Evolutionary conservation across 2,113 vertebrate species (phyloP).

Genomic region (Coregonus clupeaformis): DNA sequence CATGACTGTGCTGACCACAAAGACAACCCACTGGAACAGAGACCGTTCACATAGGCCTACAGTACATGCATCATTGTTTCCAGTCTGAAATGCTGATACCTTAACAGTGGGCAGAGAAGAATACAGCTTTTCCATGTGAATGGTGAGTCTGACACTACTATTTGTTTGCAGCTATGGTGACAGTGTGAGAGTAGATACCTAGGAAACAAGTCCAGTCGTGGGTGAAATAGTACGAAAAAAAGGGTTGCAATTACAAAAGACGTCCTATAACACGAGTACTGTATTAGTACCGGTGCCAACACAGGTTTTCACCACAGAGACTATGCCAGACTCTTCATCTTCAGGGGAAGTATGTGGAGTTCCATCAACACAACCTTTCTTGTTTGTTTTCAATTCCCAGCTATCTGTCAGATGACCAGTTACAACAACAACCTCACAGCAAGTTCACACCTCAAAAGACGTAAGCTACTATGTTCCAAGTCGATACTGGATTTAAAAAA

Average conservation of each 20-base stretch:
- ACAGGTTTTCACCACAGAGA: slow-evolving; percentile 26
- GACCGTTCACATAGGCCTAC: too few relatives aligned
- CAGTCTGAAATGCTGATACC: too few relatives aligned
- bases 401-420: background rate
- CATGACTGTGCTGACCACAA: slow-evolving; percentile 35
- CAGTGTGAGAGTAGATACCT: slow-evolving; percentile 37
- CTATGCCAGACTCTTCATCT: background rate
- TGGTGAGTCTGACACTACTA: background rate
- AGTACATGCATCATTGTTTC: too few relatives aligned
- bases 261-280: slow-evolving; percentile 8
- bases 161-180: slow-evolving; percentile 66
- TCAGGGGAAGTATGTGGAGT: background rate
- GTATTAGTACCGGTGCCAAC: slow-evolving; percentile 13
- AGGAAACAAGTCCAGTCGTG: slow-evolving; percentile 22
- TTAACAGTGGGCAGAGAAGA: too few relatives aligned
- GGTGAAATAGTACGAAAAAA: slow-evolving; percentile 26
- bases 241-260: background rate
- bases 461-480: too few relatives aligned
- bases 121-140: too few relatives aligned
- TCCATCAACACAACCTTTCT: slow-evolving; percentile 20
- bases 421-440: background rate
- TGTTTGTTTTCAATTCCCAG: background rate
- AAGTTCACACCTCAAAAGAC: background rate
- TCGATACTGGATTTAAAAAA: too few relatives aligned
- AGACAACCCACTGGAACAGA: too few relatives aligned